Evolutionary conservation across 1,140 invertebrate genomes (phyloP), one percentile per base, ranked within the genome.

Genomic region (Drosophila lini): DNA sequence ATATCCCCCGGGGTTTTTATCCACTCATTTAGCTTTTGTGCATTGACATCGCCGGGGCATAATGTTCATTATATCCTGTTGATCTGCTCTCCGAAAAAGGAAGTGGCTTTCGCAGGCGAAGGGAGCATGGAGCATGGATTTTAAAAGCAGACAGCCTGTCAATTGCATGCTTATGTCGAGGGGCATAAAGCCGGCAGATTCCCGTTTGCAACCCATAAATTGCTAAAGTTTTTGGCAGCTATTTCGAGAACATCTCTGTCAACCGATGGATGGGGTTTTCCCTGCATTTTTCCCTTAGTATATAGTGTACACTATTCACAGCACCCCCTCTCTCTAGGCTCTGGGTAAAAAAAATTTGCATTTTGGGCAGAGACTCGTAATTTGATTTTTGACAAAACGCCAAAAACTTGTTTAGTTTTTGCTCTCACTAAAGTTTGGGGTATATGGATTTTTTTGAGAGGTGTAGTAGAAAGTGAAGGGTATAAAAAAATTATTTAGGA

Each of bases 11-110:
- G 42, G 42, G 76, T 59, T 80, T 84, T 84, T 84, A 84, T 84
- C 73, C 65, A 84, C 78, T 83, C 81, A 83, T 83, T 83, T 84
- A 80, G 81, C 81, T 84, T 75, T 65, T 78, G 67, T 60, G 71
- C 61, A 48, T 76, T 73, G 75, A 82, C 80, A 80, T 71, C 57
- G 56, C 75, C 71, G 65, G 67, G 75, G 68, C 79, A 75, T 86
- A 86, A 81, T 82, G 82, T 82, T 86, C 83, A 86, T 86, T 86
- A 86, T 88, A 88, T 86, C 80, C 83, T 88, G 83, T 86, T 86
- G 83, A 86, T 86, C 80, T 82, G 82, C 71, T 82, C 79, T 82
- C 70, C 74, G 60, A 62, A 69, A 69, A 70, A 68, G 80, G 83
- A 71, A 69, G 71, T 64, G 74, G 69, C 52, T 55, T n/a, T 10